phyloP scores from a whole-genome alignment of 2,113 vertebrate genomes.

The Oncorhynchus tshawytscha region DNA sequence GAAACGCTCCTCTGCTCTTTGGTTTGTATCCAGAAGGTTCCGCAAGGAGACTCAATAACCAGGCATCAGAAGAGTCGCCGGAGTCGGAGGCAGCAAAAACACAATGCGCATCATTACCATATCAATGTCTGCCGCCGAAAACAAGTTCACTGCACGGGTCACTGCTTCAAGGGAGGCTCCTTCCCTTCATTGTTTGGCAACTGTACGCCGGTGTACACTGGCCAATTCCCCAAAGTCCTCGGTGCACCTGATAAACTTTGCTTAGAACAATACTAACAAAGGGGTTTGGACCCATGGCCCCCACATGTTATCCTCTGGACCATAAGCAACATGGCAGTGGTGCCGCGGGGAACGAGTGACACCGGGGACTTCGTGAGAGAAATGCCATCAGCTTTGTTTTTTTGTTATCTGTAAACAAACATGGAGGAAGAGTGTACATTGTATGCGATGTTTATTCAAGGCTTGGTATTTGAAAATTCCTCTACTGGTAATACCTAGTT shows the following conservation, averaged over 20 bases:
- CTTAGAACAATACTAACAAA: slow-evolving; percentile 2
- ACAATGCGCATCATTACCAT: background rate
- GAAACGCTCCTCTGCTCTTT: background rate
- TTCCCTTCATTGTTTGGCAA: background rate
- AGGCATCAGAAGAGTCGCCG: background rate
- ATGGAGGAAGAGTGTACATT: no score
- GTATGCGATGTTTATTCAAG: no score
- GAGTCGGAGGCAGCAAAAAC: background rate
- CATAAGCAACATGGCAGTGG: no score
- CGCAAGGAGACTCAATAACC: background rate
- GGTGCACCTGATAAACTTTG: background rate
- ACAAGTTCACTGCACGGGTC: background rate
- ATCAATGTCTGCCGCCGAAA: background rate
- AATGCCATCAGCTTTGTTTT: background rate
- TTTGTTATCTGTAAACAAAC: background rate
- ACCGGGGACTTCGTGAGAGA: background rate
- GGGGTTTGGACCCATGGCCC: background rate
- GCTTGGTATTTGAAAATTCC: no score
- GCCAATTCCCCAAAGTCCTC: background rate
- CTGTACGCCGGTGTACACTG: background rate
- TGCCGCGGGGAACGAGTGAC: background rate
- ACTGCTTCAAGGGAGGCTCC: background rate
- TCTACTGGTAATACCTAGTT: no score
- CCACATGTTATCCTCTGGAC: no score
- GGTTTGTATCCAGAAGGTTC: background rate